phyloP scores from a whole-genome alignment of 1,140 invertebrate genomes.

The Megalopta genalis region DNA sequence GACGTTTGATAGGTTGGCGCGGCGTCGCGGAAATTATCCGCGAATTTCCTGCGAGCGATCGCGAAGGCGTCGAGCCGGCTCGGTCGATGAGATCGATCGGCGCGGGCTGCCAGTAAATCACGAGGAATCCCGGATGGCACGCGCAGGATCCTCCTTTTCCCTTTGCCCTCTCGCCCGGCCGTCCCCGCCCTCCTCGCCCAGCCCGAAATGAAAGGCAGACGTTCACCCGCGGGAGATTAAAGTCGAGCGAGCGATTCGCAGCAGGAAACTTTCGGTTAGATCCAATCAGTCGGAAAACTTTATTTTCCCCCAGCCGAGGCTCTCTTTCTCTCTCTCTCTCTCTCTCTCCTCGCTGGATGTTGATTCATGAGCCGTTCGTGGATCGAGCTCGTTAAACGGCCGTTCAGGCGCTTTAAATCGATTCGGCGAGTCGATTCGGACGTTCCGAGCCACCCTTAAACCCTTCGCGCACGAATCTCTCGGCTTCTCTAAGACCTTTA shows the following conservation, averaged over 20 bases:
- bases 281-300: constrained; percentile 46
- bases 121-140: constrained; percentile 3
- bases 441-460: not conserved
- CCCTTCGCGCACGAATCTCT: not conserved
- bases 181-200: not conserved
- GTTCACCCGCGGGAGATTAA: constrained; percentile 28
- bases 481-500: too few relatives aligned
- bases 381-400: constrained; percentile 10
- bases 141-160: not conserved
- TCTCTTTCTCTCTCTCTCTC: not conserved
- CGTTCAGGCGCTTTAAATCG: not conserved
- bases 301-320: constrained; percentile 18
- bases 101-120: constrained; percentile 7
- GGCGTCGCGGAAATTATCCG: too few relatives aligned
- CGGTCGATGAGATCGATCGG: constrained; percentile 12
- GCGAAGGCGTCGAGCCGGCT: too few relatives aligned
- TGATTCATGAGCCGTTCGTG: constrained; percentile 25
- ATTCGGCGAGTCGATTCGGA: not conserved
- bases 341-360: constrained; percentile 4
- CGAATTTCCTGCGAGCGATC: not conserved
- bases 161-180: not conserved
- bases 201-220: constrained; percentile 3
- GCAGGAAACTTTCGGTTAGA: constrained; percentile 23
- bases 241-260: constrained; percentile 17
- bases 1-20: too few relatives aligned